phyloP scores from a whole-genome alignment of 2,888 invertebrate species.

The Tetranychus piercei region DNA sequence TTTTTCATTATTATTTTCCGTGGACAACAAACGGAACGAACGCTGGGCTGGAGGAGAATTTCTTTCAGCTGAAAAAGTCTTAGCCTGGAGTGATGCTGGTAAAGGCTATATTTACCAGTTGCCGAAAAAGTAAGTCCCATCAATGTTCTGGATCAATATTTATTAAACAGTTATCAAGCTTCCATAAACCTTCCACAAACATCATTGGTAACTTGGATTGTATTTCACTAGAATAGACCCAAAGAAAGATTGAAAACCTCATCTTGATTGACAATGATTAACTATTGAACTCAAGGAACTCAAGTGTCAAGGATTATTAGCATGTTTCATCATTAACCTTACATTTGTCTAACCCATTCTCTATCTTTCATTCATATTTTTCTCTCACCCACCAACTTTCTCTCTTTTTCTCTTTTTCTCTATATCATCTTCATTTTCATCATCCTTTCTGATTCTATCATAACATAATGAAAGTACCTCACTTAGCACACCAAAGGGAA shows the following conservation, averaged over 20 bases:
- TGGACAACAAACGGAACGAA: conserved; percentile 68
- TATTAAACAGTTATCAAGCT: not conserved
- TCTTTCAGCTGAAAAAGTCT: conserved; percentile 67
- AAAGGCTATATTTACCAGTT: conserved; percentile 85
- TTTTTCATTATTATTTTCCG: conserved; percentile 82
- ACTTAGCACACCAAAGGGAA: conserved; percentile 56
- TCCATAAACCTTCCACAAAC: not conserved
- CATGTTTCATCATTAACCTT: not conserved
- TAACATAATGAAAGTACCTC: not conserved
- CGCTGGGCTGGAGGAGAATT: conserved; percentile 93
- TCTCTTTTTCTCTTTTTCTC: not conserved
- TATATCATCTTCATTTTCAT: not conserved
- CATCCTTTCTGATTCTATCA: not conserved
- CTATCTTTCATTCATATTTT: not conserved
- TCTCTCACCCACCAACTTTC: not conserved
- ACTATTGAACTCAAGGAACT: not conserved
- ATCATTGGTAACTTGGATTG: not conserved
- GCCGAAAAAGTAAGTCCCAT: conserved; percentile 65
- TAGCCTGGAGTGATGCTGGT: conserved; percentile 89
- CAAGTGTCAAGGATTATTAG: no score
- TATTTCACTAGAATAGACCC: no score
- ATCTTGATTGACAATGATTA: not conserved
- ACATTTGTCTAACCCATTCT: not conserved
- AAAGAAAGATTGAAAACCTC: no score
- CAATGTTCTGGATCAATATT: conserved; percentile 20